Evolutionary conservation across 2,113 vertebrate species (phyloP), one percentile per base, ranked within the genome.

Genomic region (Heterotilapia buettikoferi): DNA sequence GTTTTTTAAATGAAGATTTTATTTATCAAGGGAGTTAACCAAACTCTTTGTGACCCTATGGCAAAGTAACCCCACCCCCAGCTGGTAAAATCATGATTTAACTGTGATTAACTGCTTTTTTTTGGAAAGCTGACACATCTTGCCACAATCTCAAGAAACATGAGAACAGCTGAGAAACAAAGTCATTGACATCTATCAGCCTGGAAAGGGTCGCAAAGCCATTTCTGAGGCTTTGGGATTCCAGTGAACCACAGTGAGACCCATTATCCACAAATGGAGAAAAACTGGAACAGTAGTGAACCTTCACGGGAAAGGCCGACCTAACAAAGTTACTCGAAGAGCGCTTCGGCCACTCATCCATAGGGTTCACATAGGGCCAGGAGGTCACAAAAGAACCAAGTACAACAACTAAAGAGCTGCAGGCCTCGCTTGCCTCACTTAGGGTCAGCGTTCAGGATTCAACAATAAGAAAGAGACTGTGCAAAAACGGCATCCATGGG

Each of bases 251-350:
- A 68, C 61, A 38, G 33, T 38, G 61, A 8, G 33, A 66, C 19
- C 33, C 19, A 8, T 66, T 38, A 66, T 66, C 61, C 61, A 66
- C n/a, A 68, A 68, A 68, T 68, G 36, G 63, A 40, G 63, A 68
- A 68, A 68, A 68, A 38, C 14, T 40, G 63, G n/a, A 68, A 68
- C n/a, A 24, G 63, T 68, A 36, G 36, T 68, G 19, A 68, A 68
- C n/a, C 36, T 68, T 0, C 63, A 40, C 1, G n/a, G 7, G 63
- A 68, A 8, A 24, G 36, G n/a, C n/a, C 0, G 12, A 29, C 40
- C 40, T 18, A 76, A 0, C 14, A 76, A 47, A 76, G 14, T 76
- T 26, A 76, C 40, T 76, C 0, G 2, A 73, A 29, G 1, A 45
- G 40, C 4, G 4, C 14, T 18, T 73, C 2, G 9, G 14, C 9